phyloP scores from a whole-genome alignment of 2,888 invertebrate species.

The Drosophila nigritarsus region DNA sequence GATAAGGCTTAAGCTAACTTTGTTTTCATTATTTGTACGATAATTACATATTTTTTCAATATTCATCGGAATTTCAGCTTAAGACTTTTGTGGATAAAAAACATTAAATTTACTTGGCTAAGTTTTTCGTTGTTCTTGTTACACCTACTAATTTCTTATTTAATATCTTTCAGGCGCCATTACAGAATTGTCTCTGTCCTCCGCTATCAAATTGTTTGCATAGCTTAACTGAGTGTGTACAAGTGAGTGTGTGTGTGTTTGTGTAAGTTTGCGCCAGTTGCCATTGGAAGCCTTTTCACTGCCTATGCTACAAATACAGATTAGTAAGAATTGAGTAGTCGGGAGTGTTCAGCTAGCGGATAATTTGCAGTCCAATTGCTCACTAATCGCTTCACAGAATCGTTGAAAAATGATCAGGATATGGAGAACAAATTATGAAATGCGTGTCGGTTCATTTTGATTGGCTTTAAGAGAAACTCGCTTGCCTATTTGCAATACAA shows the following conservation, averaged over 20 bases:
- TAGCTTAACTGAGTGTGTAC: constrained; percentile 44
- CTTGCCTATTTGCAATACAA: not conserved
- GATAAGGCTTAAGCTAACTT: not conserved
- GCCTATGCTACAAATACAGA: constrained; percentile 67
- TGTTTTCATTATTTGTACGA: not conserved
- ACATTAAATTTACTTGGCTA: constrained; percentile 7
- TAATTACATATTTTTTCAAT: not conserved
- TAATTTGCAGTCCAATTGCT: not conserved
- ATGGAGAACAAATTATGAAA: not conserved
- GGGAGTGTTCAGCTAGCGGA: not conserved
- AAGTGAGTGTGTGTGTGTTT: constrained; percentile 2
- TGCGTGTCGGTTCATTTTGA: not conserved
- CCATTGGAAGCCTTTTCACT: constrained; percentile 50
- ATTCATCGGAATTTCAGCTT: not conserved
- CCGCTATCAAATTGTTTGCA: constrained; percentile 65
- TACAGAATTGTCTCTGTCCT: constrained; percentile 37
- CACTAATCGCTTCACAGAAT: too few species aligned
- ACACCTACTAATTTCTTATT: constrained; percentile 42
- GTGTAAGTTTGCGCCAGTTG: constrained; percentile 41
- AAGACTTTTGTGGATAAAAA: not conserved
- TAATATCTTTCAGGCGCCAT: constrained; percentile 34
- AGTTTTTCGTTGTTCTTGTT: constrained; percentile 12
- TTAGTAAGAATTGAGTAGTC: constrained; percentile 3
- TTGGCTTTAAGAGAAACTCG: not conserved
- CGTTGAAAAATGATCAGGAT: too few species aligned